Evolutionary conservation across 2,888 invertebrate species (phyloP).

Genomic region (Ypsolopha sequella): DNA sequence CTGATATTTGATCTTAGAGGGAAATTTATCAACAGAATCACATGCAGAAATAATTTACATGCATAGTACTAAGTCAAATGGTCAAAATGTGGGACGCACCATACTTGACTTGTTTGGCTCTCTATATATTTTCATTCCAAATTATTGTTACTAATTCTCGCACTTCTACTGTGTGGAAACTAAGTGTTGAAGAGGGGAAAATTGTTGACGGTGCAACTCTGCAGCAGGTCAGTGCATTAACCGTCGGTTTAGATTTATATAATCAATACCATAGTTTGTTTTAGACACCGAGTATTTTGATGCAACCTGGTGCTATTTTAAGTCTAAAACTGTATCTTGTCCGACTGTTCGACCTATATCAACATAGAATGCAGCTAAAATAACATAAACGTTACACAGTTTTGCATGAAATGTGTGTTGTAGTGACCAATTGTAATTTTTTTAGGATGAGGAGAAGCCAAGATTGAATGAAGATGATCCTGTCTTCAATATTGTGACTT

Average conservation of each 20-base stretch:
- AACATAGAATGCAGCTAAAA: too few species aligned
- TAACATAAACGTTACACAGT: too few species aligned
- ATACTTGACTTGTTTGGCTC: slow-evolving; percentile 73
- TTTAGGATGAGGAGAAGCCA: slow-evolving; percentile 56
- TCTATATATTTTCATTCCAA: slow-evolving; percentile 80
- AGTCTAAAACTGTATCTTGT: neutral
- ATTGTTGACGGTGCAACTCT: slow-evolving; percentile 76
- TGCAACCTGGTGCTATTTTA: neutral
- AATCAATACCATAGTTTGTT: slow-evolving; percentile 22
- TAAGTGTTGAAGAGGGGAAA: slow-evolving; percentile 81
- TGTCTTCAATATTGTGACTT: slow-evolving; percentile 81
- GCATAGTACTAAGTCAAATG: slow-evolving; percentile 25
- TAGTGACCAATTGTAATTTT: slow-evolving; percentile 4
- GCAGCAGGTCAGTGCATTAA: slow-evolving; percentile 54
- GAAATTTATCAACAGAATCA: neutral
- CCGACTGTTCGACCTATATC: neutral
- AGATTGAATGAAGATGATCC: slow-evolving; percentile 73
- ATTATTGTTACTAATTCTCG: slow-evolving; percentile 82
- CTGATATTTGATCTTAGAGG: neutral
- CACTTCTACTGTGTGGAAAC: slow-evolving; percentile 86
- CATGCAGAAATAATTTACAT: slow-evolving; percentile 1
- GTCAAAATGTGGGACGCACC: slow-evolving; percentile 69
- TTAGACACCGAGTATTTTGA: neutral
- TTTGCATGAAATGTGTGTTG: neutral
- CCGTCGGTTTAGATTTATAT: slow-evolving; percentile 35